Evolutionary conservation across 2,797 vertebrate genomes (phyloP).

Genomic region (Tragopan temminckii): DNA sequence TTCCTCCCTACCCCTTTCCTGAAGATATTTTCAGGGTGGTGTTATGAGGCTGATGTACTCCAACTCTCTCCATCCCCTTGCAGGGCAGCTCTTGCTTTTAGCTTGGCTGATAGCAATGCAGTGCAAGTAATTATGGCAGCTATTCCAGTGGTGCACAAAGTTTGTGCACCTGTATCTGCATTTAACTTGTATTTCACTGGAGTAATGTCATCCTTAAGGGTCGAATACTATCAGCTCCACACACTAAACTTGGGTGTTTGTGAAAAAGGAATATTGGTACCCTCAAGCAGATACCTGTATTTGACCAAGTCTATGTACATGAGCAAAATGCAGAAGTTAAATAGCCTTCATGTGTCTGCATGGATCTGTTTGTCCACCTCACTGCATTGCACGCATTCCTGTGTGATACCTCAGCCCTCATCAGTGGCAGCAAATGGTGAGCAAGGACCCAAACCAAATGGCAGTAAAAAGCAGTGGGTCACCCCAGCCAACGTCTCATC

Average conservation of each 20-base stretch:
- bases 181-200: background rate
- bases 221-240: background rate
- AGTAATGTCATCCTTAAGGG: background rate
- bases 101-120: background rate
- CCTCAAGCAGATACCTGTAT: background rate
- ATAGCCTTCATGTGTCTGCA: fast-evolving
- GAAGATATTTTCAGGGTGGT: background rate
- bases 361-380: background rate
- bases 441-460: background rate
- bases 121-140: background rate
- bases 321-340: background rate
- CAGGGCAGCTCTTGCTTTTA: background rate
- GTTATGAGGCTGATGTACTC: too few species aligned
- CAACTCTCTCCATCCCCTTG: background rate
- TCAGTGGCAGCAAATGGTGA: background rate
- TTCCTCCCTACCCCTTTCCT: background rate
- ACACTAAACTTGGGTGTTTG: background rate
- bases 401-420: background rate
- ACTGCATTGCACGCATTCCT: background rate
- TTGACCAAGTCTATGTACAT: background rate
- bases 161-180: fast-evolving
- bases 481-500: fast-evolving
- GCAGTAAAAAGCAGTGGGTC: background rate
- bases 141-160: fast-evolving
- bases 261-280: background rate